Evolutionary conservation across 2,797 vertebrate species (phyloP).

Genomic region (Meriones psammophilus): DNA sequence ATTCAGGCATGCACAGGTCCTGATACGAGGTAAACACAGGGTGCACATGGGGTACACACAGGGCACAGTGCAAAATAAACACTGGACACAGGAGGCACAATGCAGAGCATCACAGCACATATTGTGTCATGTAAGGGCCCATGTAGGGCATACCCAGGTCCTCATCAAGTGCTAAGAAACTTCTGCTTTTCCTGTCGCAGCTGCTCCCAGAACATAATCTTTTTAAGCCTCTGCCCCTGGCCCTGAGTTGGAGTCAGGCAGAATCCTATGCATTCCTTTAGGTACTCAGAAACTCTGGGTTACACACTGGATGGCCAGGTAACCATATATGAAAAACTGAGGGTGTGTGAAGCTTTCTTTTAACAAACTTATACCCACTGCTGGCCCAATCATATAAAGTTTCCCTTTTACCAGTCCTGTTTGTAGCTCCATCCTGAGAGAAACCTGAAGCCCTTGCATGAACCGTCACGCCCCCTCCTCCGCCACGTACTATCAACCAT

Average conservation of each 20-base stretch:
- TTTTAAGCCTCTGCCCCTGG: neutral
- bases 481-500: neutral
- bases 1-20: neutral
- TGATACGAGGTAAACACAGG: neutral
- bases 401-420: conserved; percentile 81
- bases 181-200: neutral
- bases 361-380: conserved; percentile 59
- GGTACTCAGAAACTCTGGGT: neutral
- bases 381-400: conserved; percentile 76
- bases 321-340: neutral
- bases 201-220: neutral
- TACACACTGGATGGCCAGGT: neutral
- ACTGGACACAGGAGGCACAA: neutral
- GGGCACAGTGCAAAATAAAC: neutral
- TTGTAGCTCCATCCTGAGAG: conserved; percentile 78
- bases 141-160: neutral
- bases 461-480: no score
- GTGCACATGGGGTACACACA: no score
- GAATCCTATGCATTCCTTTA: neutral
- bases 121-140: neutral
- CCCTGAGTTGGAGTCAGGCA: neutral
- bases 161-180: neutral
- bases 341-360: conserved; percentile 49
- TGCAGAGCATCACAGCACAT: neutral
- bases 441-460: conserved; percentile 71